Base-by-base conservation (phyloP, 2,113 vertebrate species). In the Sisor rabdophorus region DNA sequence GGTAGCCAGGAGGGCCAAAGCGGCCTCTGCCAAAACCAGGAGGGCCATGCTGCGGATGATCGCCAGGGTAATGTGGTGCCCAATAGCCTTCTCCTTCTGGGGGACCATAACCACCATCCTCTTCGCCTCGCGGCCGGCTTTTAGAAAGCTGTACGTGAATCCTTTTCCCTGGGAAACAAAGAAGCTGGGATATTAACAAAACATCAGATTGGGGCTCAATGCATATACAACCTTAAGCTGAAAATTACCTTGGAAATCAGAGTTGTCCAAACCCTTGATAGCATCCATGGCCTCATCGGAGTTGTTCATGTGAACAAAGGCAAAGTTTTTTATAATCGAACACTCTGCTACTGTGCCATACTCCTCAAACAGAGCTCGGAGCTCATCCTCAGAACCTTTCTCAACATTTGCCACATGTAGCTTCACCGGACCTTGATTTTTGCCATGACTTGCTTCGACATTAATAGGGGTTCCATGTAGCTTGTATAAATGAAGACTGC, bases 71-170 rank as follows among this genome's bases (percentile, higher is more conserved):
- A 79, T 87, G 92, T 65, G 95, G 95, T 69, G 94, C 93, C 91
- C 93, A 98, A 87, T 93, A 96, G 55, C 92, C 94, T 72, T 93
- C 94, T 83, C 95, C 93, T 69, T 92, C 91, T 4, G 88, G 87
- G 0, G 89, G 91, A 81, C 93, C 95, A 76, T 93, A 93, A 87
- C 93, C 94, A 87, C 93, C 94, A 88, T 95, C 95, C 26, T 91
- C 93, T 4, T 90, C 94, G 20, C 93, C 93, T 83, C 87, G 94
- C 80, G 86, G 91, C 64, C 94, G 92, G 86, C 96, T 98, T 82
- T 94, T 98, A 73, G 96, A 98, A 77, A 99, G 83, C 85, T 98
- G 95, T 87, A 99, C 97, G 47, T 96, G 96, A 90, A 99, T 98
- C 88, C 94, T 88, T 89, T 97, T 97, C 78, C 95, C 97, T 98